Base-by-base conservation (phyloP, 2,888 invertebrate species). In the Noctuana brunneofusca region DNA sequence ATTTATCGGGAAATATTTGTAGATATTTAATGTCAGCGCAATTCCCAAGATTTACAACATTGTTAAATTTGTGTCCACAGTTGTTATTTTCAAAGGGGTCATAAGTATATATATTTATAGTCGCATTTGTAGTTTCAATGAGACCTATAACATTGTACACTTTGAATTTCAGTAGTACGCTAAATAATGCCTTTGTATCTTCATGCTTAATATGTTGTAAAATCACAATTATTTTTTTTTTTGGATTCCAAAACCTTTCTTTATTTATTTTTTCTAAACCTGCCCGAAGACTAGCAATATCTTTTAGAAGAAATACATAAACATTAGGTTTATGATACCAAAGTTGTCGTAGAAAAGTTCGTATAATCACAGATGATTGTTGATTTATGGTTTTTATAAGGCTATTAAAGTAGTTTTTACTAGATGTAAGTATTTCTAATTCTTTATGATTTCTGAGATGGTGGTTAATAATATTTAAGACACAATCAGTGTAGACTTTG, bases 111-210 rank as follows among this genome's bases (percentile, higher is more conserved):
- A 52, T 32, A 52, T 30, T 52, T 11, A 52, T 52, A 5, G 27
- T 30, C 9, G 8, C 12, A 9, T 18, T 11, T 14, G 24, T 18
- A 43, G 27, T 16, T 9, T 48, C 48, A 22, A 12, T 27, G 48
- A 57, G 8, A 14, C n/a, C n/a, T n/a, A n/a, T n/a, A n/a, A 49
- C 57, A 5, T 11, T 49, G 11, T 57, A 57, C 32, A 57, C 24
- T 14, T 49, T 48, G 20, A 35, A 57, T 9, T 49, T 9, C 14
- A 57, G 2, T 5, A 27, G 8, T 27, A 27, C 8, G 8, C 4
- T 5, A 8, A 27, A 27, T 27, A 27, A 8, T 5, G 3, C 27
- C 3, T 14, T 50, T 30, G 27, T 30, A 30, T 27, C 8, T 27
- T 50, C 30, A 30, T 22, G 35, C 8, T 1, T 27, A n/a, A 50